Conservation (phyloP, 2,113 vertebrate species). For the Prochilodus magdalenae region DNA sequence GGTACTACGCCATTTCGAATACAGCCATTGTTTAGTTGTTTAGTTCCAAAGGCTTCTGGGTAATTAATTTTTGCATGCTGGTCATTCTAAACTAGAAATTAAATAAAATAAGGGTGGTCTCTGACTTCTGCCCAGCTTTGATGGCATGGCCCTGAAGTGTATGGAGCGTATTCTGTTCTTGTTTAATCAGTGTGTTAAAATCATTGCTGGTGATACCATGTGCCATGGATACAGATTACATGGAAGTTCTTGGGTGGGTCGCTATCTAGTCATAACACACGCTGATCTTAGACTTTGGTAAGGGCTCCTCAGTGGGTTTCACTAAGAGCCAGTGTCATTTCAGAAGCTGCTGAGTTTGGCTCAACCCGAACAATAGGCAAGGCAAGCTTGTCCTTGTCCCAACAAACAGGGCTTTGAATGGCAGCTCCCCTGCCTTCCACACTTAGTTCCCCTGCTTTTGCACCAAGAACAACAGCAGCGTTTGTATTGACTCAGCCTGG, state of each 20-base stretch:
- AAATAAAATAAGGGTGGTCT: no score
- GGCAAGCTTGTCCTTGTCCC: conserved; percentile 34
- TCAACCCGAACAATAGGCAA: conserved; percentile 30
- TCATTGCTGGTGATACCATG: no score
- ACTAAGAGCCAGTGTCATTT: not conserved
- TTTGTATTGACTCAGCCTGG: conserved; percentile 53
- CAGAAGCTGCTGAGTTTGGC: conserved; percentile 33
- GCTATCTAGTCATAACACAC: conserved; percentile 1
- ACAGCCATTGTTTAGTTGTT: no score
- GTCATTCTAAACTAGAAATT: no score
- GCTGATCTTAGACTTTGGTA: conserved; percentile 6
- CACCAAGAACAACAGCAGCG: conserved; percentile 57
- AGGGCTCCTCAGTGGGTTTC: conserved; percentile 20
- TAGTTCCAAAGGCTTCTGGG: no score
- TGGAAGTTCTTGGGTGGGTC: not conserved
- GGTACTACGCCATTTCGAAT: no score
- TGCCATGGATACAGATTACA: no score
- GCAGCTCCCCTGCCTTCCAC: not conserved
- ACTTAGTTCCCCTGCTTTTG: not conserved
- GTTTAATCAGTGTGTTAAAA: no score
- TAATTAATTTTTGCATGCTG: no score
- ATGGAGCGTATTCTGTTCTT: no score
- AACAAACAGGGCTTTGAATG: conserved; percentile 31
- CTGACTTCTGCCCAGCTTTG: no score
- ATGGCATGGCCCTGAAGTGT: no score